These are phyloP conservation scores for Drosophila sechellia DNA, from an alignment of 1,140 invertebrate species.

Conservation along the genomic window DNA sequence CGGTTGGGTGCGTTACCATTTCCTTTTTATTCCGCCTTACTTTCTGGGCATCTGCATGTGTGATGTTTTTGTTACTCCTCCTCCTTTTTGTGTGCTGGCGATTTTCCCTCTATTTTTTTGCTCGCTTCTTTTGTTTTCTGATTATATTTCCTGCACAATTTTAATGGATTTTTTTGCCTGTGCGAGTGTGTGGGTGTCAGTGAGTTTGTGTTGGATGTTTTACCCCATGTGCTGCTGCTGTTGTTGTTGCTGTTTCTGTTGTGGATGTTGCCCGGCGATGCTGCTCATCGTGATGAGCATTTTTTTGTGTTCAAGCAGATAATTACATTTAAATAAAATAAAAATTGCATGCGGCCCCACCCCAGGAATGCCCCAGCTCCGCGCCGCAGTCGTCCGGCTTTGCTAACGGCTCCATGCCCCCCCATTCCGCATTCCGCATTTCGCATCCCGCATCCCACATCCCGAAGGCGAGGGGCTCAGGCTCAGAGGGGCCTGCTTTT, in stretches of 20 bases:
- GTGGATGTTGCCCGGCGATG: slow-evolving; percentile 13
- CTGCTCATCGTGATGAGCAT: slow-evolving; percentile 79
- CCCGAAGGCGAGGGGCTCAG: background rate
- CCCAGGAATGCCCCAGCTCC: background rate
- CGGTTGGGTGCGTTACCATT: background rate
- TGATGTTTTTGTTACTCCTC: slow-evolving; percentile 13
- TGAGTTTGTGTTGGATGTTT: slow-evolving; percentile 45
- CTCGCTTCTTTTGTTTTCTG: slow-evolving; percentile 46
- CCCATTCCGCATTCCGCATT: background rate
- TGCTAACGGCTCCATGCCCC: slow-evolving; percentile 17
- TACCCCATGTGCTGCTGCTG: slow-evolving; percentile 52
- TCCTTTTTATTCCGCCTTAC: slow-evolving; percentile 19
- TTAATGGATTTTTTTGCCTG: slow-evolving; percentile 75
- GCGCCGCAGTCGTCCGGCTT: slow-evolving; percentile 13
- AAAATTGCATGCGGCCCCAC: slow-evolving; percentile 77
- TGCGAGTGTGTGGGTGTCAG: slow-evolving; percentile 5
- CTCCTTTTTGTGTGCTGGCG: slow-evolving; percentile 10
- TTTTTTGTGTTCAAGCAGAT: slow-evolving; percentile 82
- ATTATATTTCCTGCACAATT: slow-evolving; percentile 78
- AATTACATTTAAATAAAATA: slow-evolving; percentile 84
- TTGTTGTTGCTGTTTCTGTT: slow-evolving; percentile 21
- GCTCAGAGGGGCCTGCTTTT: slow-evolving; percentile 31
- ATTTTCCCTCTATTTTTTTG: slow-evolving; percentile 41
- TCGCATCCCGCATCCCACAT: background rate
- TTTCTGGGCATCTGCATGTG: slow-evolving; percentile 11